Percentiles rank a stretch among this genome's conserved stretches.
phyloP scores from a whole-genome alignment of 2,888 invertebrate species.

The Acanthosepion lycidas region DNA sequence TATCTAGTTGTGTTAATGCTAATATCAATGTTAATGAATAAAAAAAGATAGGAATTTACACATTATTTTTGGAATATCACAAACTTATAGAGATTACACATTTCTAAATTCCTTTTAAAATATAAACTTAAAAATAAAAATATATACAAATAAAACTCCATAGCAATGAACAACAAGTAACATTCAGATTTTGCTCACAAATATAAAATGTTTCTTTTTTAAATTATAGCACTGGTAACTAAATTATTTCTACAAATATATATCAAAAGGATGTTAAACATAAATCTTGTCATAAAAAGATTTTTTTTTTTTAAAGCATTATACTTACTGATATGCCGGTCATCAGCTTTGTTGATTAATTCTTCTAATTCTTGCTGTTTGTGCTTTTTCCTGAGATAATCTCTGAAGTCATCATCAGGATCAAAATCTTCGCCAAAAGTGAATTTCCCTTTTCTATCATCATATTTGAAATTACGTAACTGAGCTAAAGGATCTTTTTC shows the following conservation, averaged over 20 bases:
- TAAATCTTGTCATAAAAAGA: neutral
- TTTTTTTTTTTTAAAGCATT: neutral
- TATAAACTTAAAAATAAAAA: too few relatives aligned
- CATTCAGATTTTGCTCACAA: neutral
- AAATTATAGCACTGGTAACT: neutral
- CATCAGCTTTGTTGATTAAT: constrained; percentile 67
- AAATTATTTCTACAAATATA: neutral
- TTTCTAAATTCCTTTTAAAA: too few relatives aligned
- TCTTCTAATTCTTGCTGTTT: constrained; percentile 66
- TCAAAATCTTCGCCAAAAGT: constrained; percentile 50
- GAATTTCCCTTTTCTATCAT: constrained; percentile 48
- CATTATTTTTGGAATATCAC: too few relatives aligned
- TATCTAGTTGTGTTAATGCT: too few relatives aligned
- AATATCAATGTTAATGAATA: too few relatives aligned
- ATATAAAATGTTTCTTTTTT: neutral
- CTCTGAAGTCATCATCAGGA: constrained; percentile 52
- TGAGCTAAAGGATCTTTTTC: constrained; percentile 45
- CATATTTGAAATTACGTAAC: constrained; percentile 47
- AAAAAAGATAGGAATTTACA: too few relatives aligned
- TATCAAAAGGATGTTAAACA: neutral
- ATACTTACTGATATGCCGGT: constrained; percentile 69
- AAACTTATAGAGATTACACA: too few relatives aligned
- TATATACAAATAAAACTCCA: too few relatives aligned
- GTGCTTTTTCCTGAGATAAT: constrained; percentile 53
- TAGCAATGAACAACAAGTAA: neutral